Evolutionary conservation across 2,113 vertebrate species (phyloP).

Genomic region (Chloropsis hardwickii): DNA sequence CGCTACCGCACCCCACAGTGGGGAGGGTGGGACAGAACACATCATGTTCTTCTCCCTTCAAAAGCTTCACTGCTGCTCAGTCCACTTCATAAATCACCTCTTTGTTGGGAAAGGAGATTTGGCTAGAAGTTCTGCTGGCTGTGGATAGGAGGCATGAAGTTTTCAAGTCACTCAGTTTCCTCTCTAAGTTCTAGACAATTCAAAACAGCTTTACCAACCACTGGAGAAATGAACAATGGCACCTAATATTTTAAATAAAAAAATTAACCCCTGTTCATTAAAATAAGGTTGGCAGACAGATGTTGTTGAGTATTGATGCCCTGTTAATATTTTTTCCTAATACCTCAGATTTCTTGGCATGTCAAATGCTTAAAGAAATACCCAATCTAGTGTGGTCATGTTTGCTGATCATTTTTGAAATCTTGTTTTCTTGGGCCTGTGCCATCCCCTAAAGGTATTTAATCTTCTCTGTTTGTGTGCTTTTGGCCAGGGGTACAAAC

Average conservation of each 20-base stretch:
- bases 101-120: neutral
- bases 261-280: neutral
- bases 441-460: neutral
- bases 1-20: accelerated
- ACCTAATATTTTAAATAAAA: neutral
- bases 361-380: neutral
- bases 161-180: neutral
- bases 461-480: neutral
- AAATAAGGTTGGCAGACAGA: neutral
- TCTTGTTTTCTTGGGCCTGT: neutral
- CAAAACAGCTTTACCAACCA: neutral
- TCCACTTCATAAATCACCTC: neutral
- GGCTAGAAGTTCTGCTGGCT: neutral
- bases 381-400: accelerated
- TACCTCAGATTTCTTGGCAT: neutral
- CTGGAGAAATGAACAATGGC: neutral
- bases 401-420: neutral
- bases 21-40: accelerated
- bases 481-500: neutral
- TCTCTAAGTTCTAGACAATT: neutral
- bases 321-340: neutral
- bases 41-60: accelerated
- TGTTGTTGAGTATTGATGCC: neutral
- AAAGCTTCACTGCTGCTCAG: neutral
- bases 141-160: neutral